Base-by-base conservation (phyloP, 2,797 vertebrate species). In the Synaphobranchus kaupii region DNA sequence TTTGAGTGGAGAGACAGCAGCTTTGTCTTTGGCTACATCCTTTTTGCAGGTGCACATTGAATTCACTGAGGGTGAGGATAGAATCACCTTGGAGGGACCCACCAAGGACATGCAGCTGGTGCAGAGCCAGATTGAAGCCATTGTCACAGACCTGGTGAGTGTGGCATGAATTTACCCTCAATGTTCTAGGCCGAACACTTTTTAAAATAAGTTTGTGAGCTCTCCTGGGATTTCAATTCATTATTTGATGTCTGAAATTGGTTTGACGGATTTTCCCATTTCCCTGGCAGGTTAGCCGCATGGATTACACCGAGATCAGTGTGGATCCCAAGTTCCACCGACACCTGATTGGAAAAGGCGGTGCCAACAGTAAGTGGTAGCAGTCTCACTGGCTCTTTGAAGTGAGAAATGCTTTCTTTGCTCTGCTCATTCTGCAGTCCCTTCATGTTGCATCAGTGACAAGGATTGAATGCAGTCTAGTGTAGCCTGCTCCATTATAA, bases 61-160 rank as follows among this genome's bases (percentile, higher is more conserved):
- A 96, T 99, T 99, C 95, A 99, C 98, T 0, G 99, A 99, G 94
- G 99, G 99, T 78, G 99, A 99, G 89, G 99, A 99, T 92, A 98
- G 93, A 94, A 99, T 99, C 94, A 97, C 97, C 88, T 94, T 99
- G 94, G 99, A 99, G 92, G 98, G 99, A 91, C 99, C 99, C 90
- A 99, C 98, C 81, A 99, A 99, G 96, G 99, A 99, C 3, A 97
- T 99, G 89, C 96, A 96, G 88, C 95, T 98, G 93, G 98, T 98
- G 92, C 98, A 99, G 92, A 96, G 96, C 90, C 98, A 99, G 94
- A 99, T 99, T 88, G 97, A 99, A 95, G 95, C 91, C 91, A 98
- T 98, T 91, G 98, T 99, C 90, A 96, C 94, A 54, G 99, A 99
- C 93, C 93, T 99, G 97, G 99, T 99, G 91, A 95, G 96, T 81